Percentiles rank a stretch among this genome's conserved stretches.
Conservation (phyloP, 2,888 invertebrate species). For the Drosophila niveifrons region DNA sequence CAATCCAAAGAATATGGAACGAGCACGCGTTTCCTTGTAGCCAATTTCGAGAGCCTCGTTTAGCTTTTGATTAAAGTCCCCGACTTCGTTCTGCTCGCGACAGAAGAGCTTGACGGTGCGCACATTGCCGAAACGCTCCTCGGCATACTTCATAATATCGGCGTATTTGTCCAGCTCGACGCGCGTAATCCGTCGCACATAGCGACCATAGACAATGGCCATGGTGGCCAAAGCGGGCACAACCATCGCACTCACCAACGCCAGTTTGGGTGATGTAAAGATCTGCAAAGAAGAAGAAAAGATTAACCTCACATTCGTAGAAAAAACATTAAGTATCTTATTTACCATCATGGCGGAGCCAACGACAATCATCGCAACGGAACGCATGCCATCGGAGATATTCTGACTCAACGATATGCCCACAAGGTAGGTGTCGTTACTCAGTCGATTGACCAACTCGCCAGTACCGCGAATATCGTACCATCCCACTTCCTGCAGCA, state of each 20-base stretch:
- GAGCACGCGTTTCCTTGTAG: constrained; percentile 94
- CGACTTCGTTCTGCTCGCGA: constrained; percentile 92
- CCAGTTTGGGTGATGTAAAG: constrained; percentile 95
- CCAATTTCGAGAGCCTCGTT: constrained; percentile 91
- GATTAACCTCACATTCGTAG: no score
- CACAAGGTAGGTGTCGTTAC: constrained; percentile 95
- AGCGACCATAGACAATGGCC: constrained; percentile 93
- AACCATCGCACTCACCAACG: constrained; percentile 93
- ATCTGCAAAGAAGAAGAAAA: no score
- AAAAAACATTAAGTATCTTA: no score
- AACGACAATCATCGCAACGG: constrained; percentile 93
- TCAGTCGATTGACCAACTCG: constrained; percentile 95
- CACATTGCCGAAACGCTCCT: constrained; percentile 96
- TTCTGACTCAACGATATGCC: constrained; percentile 97
- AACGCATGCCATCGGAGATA: constrained; percentile 96
- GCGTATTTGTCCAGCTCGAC: constrained; percentile 91
- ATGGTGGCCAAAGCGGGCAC: constrained; percentile 96
- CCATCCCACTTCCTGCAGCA: constrained; percentile 95
- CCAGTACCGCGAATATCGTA: constrained; percentile 96
- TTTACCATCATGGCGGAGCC: constrained; percentile 98
- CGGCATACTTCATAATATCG: constrained; percentile 90
- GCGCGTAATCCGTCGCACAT: constrained; percentile 93
- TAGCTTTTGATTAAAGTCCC: constrained; percentile 89
- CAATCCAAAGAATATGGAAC: constrained; percentile 96
- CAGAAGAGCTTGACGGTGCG: constrained; percentile 97